Evolutionary conservation across 1,140 invertebrate genomes (phyloP).

Genomic region (Drosophila pallidifrons): DNA sequence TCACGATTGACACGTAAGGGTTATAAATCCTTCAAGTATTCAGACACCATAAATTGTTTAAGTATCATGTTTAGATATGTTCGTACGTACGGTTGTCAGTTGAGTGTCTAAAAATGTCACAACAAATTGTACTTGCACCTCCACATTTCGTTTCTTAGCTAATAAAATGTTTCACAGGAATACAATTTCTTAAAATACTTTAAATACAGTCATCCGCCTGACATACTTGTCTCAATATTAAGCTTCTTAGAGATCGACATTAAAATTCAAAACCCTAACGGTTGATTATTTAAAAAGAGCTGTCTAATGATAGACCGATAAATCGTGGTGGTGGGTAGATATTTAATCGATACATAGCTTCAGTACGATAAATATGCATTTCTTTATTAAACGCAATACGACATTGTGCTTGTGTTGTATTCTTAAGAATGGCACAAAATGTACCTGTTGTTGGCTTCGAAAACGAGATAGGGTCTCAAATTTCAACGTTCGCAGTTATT

Average conservation of each 20-base stretch:
- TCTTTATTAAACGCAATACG: neutral
- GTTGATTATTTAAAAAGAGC: neutral
- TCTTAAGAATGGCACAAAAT: conserved; percentile 28
- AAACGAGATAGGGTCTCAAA: neutral
- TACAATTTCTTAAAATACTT: neutral
- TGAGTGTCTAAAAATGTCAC: conserved; percentile 3
- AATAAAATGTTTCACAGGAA: conserved; percentile 25
- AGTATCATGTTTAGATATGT: conserved; percentile 13
- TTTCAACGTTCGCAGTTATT: conserved; percentile 69
- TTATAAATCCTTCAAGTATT: conserved; percentile 62
- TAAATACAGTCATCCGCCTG: too few relatives aligned
- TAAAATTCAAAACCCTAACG: neutral
- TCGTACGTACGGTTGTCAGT: conserved; percentile 1
- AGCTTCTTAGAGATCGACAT: neutral
- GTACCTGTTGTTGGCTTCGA: neutral
- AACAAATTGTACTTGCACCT: conserved; percentile 1
- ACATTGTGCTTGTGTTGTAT: neutral
- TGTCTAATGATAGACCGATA: neutral
- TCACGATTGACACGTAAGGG: conserved; percentile 42
- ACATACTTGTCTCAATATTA: neutral
- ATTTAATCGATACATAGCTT: neutral
- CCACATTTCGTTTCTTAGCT: conserved; percentile 20
- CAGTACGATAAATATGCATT: neutral
- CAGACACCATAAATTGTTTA: conserved; percentile 23
- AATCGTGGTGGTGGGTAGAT: conserved; percentile 31